These are phyloP conservation scores for Vireo griseus DNA, from an alignment of 2,797 vertebrate genomes.

Conservation along the genomic window DNA sequence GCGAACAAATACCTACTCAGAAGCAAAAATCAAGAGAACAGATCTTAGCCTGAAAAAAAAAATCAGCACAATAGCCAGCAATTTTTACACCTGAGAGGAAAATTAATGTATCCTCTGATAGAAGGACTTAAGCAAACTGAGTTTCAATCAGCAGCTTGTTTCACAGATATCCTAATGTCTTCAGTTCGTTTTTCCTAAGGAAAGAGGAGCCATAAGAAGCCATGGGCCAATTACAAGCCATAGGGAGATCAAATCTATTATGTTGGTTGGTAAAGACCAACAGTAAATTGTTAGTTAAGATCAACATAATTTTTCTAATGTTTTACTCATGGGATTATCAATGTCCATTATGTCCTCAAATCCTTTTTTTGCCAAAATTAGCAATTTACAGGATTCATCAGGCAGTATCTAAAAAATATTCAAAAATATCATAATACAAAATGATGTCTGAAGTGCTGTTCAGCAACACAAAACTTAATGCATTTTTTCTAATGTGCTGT, in stretches of 20 bases:
- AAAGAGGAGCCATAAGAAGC: not conserved
- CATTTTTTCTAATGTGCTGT: not conserved
- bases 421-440: not conserved
- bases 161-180: not conserved
- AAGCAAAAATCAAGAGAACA: not conserved
- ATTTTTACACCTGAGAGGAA: not conserved
- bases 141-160: not conserved
- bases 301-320: not conserved
- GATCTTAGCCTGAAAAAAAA: not conserved
- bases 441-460: not conserved
- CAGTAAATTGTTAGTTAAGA: not conserved
- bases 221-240: not conserved
- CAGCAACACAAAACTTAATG: not conserved
- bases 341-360: not conserved
- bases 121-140: not conserved
- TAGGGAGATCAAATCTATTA: not conserved
- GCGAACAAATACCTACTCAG: not conserved
- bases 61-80: not conserved
- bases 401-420: not conserved
- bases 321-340: not conserved
- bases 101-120: not conserved
- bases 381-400: not conserved
- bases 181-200: not conserved
- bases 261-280: not conserved
- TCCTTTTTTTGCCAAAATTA: not conserved